Percentiles rank a stretch among this genome's conserved stretches.
Evolutionary conservation across 1,140 invertebrate species (phyloP).

Genomic region (Delia radicum): DNA sequence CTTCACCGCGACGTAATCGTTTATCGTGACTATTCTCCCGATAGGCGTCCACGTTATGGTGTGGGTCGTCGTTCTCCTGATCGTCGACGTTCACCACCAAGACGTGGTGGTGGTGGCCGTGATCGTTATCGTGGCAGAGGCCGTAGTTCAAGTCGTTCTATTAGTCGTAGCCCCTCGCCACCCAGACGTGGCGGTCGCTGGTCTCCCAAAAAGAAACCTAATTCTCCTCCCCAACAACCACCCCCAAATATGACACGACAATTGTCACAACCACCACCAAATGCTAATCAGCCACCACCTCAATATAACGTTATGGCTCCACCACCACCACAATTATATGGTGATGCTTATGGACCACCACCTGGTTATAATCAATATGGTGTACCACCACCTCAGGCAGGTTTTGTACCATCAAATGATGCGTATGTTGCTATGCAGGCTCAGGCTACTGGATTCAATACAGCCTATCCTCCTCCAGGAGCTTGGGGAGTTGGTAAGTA

Average conservation of each 20-base stretch:
- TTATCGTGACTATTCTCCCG: conserved; percentile 45
- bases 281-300: conserved; percentile 28
- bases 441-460: conserved; percentile 33
- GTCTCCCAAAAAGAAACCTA: conserved; percentile 50
- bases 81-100: conserved; percentile 20
- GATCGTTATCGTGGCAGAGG: conserved; percentile 37
- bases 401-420: conserved; percentile 30
- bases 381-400: conserved; percentile 26
- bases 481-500: conserved; percentile 46
- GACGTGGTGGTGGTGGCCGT: conserved; percentile 27
- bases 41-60: conserved; percentile 37
- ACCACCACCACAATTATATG: conserved; percentile 38
- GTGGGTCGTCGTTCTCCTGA: conserved; percentile 36
- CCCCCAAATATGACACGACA: conserved; percentile 12
- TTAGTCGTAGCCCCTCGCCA: conserved; percentile 40
- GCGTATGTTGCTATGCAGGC: conserved; percentile 31
- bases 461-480: conserved; percentile 37
- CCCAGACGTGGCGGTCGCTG: conserved; percentile 36
- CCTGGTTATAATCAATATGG: conserved; percentile 27
- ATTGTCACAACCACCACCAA: conserved; percentile 30
- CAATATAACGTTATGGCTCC: conserved; percentile 38
- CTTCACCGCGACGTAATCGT: conserved; percentile 33
- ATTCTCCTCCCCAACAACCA: conserved; percentile 39
- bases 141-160: conserved; percentile 35
- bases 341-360: conserved; percentile 25